Base-by-base conservation (phyloP, 2,113 vertebrate genomes). In the Pandion haliaetus region DNA sequence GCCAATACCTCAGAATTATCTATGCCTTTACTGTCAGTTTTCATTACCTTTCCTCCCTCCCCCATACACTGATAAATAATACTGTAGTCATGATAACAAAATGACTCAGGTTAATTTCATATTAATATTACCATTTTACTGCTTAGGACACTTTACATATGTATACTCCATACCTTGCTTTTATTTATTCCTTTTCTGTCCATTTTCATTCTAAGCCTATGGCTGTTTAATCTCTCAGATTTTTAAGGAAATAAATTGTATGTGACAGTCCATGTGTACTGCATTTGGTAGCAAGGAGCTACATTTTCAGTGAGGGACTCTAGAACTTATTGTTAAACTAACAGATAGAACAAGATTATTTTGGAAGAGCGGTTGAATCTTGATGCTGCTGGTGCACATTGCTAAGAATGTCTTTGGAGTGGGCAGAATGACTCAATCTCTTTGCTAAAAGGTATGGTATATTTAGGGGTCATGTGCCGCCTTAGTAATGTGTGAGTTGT, bases 361-460 rank as follows among this genome's bases (percentile, higher is more conserved):
- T 66, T 17, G 72, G 4, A 58, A 31, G 86, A 28, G 20, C 6
- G 31, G 17, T 36, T 49, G 85, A 61, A 58, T 42, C 45, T 31
- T 36, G 42, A 7, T 66, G 66, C 57, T 83, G 32, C 44, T 26
- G 15, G 45, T 55, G 47, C 25, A n/a, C 32, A 5, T 54, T 72
- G 74, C 84, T 91, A 67, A 85, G 69, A 93, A 67, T 31, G 74
- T 54, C 52, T 74, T 34, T 4, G 31, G 81, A 81, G 92, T 91
- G 84, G 92, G 95, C 83, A 94, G 96, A 29, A 44, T 97, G 96
- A 96, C 36, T 91, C 93, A 94, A 1, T 47, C 24, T 14, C 89
- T 44, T 16, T 34, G 69, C 71, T 45, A 7, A 36, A 29, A 14
- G 84, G 36, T 50, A 9, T 10, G 57, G 84, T 86, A 14, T 76